phyloP scores from a whole-genome alignment of 2,797 vertebrate genomes.

The Enoplosus armatus region DNA sequence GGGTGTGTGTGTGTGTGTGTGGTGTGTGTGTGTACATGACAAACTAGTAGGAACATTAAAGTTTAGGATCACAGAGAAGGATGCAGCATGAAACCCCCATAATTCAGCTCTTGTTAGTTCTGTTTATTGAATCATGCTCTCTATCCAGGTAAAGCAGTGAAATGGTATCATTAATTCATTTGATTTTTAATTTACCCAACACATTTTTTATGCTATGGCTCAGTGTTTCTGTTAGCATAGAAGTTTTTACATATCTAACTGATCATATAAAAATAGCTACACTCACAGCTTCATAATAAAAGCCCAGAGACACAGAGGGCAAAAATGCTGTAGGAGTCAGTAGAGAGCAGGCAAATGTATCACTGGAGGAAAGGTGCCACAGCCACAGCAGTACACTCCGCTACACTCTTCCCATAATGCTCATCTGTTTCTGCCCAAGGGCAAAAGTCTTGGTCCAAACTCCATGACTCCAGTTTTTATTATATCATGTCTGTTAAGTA shows the following conservation, averaged over 20 bases:
- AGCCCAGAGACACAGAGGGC: slow-evolving; percentile 37
- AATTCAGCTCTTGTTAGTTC: slow-evolving; percentile 7
- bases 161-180: slow-evolving; percentile 24
- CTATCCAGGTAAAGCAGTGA: slow-evolving; percentile 1
- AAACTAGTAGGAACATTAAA: slow-evolving; percentile 42
- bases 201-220: neutral
- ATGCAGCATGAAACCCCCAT: neutral
- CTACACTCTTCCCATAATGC: slow-evolving; percentile 26
- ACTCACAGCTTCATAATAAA: slow-evolving; percentile 24
- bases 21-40: slow-evolving; percentile 14
- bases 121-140: slow-evolving; percentile 2
- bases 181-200: slow-evolving; percentile 5
- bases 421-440: slow-evolving; percentile 45
- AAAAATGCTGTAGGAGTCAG: slow-evolving; percentile 70
- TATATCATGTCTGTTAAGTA: slow-evolving; percentile 33
- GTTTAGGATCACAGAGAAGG: slow-evolving; percentile 31
- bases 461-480: slow-evolving; percentile 32
- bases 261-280: slow-evolving; percentile 6
- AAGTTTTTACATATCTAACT: neutral
- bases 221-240: slow-evolving; percentile 10
- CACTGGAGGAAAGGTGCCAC: slow-evolving; percentile 43
- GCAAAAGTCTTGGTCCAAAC: slow-evolving; percentile 42
- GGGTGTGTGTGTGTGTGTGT: neutral
- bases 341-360: slow-evolving; percentile 66
- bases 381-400: slow-evolving; percentile 1